A percentile compares a stretch with the other conserved stretches of the same genome.
These are phyloP conservation scores for Meda fulgida DNA, from an alignment of 2,797 vertebrate species.

Conservation along the genomic window DNA sequence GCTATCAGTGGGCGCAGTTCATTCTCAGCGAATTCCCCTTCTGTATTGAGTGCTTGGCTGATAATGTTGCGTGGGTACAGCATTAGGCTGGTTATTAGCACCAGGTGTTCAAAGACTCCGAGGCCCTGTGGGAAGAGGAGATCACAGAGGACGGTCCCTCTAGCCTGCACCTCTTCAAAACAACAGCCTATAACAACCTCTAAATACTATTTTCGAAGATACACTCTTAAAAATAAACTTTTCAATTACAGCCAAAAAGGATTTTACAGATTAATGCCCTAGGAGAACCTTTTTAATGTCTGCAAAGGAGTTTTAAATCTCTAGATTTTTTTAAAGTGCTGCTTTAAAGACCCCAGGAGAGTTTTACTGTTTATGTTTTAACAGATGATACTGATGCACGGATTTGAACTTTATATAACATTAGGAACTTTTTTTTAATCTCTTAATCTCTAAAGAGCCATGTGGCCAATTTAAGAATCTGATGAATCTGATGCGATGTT, in stretches of 20 bases:
- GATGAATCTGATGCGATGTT: neutral
- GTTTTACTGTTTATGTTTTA: neutral
- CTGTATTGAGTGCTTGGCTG: neutral
- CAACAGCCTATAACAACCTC: slow-evolving; percentile 11
- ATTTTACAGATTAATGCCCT: neutral
- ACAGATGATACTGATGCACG: neutral
- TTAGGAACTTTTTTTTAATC: neutral
- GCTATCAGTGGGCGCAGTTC: neutral
- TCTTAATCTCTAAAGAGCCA: neutral
- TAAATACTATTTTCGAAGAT: slow-evolving; percentile 26
- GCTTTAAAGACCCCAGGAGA: neutral
- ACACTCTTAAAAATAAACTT: slow-evolving; percentile 19
- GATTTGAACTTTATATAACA: neutral
- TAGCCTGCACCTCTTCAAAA: slow-evolving; percentile 22
- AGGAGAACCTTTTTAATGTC: neutral
- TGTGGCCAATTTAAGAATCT: neutral
- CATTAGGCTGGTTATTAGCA: slow-evolving; percentile 24
- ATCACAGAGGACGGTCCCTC: slow-evolving; percentile 20
- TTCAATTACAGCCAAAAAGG: neutral
- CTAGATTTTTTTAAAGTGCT: neutral
- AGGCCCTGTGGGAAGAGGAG: slow-evolving; percentile 4
- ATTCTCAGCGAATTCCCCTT: slow-evolving; percentile 1
- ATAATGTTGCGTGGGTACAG: slow-evolving; percentile 26
- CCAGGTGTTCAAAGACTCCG: slow-evolving; percentile 29
- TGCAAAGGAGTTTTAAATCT: neutral